These are phyloP conservation scores for Apteryx mantelli DNA, from an alignment of 2,113 vertebrate genomes.

Conservation along the genomic window DNA sequence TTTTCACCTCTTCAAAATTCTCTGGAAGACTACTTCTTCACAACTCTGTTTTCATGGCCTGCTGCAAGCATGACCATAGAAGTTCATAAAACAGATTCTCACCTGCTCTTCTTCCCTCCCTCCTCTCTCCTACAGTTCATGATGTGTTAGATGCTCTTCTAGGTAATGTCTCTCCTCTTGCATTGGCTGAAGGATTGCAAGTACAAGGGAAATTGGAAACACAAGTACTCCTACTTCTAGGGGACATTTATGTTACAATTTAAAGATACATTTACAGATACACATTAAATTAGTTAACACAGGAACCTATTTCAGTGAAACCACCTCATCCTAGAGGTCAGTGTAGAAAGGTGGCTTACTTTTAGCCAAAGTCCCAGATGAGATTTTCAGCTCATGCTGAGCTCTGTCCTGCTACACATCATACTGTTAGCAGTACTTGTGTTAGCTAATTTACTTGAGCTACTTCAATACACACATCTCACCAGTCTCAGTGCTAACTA, in stretches of 20 bases:
- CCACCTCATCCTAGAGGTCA: not conserved
- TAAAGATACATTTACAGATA: not conserved
- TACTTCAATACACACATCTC: not conserved
- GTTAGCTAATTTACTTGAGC: not conserved
- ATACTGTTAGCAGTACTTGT: fast-evolving
- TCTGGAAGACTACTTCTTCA: not conserved
- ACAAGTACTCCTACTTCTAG: not conserved
- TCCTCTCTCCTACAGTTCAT: not conserved
- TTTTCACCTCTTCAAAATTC: not conserved
- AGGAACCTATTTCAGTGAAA: not conserved
- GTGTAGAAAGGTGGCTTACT: not conserved
- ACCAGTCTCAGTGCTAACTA: not conserved
- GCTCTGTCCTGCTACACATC: not conserved
- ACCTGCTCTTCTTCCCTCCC: not conserved
- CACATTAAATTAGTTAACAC: not conserved
- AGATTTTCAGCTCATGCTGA: not conserved
- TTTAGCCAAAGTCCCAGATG: not conserved
- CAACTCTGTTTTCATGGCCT: not conserved
- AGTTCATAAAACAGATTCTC: not conserved
- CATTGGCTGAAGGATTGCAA: not conserved
- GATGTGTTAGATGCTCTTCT: not conserved
- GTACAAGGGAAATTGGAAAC: not conserved
- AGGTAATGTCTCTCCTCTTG: not conserved
- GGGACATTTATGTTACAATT: not conserved
- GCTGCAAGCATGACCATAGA: not conserved